Evolutionary conservation across 2,888 invertebrate species (phyloP), one percentile per base, ranked within the genome.

Genomic region (Cheilosia scutellata): DNA sequence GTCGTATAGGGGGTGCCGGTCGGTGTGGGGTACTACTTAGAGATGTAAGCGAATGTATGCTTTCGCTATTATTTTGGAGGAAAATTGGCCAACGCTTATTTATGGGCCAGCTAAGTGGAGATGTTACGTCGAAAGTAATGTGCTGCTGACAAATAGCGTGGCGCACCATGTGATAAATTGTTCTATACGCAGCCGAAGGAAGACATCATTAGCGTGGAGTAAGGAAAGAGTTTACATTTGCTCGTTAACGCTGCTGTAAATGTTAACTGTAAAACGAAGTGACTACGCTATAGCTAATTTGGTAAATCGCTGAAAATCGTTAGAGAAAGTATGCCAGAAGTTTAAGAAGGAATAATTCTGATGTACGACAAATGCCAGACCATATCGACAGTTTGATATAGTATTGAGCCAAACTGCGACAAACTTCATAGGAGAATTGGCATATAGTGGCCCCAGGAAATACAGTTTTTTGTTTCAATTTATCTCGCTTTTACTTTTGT

Each of bases 81-180:
- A 49, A 66, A 65, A 66, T 75, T 75, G 57, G 47, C 75, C 29
- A 75, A 40, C 27, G 37, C 44, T 75, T 75, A 75, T 75, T 65
- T 75, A 75, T 66, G 57, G 57, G 31, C 29, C 49, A 40, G 47
- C 65, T 75, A 75, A 75, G 74, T 75, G 74, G 65, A 65, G 53
- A 65, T 72, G 71, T 75, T 57, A 37, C 65, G 65, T 75, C 33
- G 68, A 68, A 42, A 60, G 53, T 62, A 77, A 77, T 77, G 63
- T 47, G 37, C 49, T 55, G 44, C 44, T 49, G 75, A 65, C 75
- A 75, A 75, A 75, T 65, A 66, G 47, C 29, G 33, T 20, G 37
- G 37, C 29, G 27, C 37, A 75, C 65, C 33, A 37, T 37, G 57
- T 57, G 40, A 72, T 72, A 72, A 62, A 72, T 62, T 49, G 42